Percentiles rank a stretch among this genome's conserved stretches.
Evolutionary conservation across 2,888 invertebrate genomes (phyloP).

Genomic region (Drosophila differens): DNA sequence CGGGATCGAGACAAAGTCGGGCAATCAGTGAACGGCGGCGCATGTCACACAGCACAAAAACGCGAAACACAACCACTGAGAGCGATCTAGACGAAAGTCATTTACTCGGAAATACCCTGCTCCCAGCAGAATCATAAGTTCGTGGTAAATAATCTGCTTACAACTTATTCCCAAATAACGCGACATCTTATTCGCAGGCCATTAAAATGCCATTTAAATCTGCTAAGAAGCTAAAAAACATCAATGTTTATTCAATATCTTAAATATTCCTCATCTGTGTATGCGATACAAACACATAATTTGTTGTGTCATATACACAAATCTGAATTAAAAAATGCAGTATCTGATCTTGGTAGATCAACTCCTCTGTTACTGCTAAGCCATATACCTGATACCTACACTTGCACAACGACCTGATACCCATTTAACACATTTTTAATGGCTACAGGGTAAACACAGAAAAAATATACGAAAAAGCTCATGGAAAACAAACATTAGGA

Average conservation of each 20-base stretch:
- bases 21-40: constrained; percentile 75
- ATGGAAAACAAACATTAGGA: constrained; percentile 83
- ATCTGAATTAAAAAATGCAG: not conserved
- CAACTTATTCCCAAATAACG: not conserved
- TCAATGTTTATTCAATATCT: not conserved
- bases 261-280: not conserved
- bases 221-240: not conserved
- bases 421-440: not conserved
- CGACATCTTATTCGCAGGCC: too few species aligned
- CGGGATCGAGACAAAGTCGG: constrained; percentile 41
- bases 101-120: constrained; percentile 15
- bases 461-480: constrained; percentile 54
- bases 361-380: not conserved
- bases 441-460: constrained; percentile 17
- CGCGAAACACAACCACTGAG: not conserved
- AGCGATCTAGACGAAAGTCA: not conserved
- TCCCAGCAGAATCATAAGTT: not conserved
- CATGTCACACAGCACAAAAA: constrained; percentile 67
- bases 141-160: too few species aligned
- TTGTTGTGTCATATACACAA: not conserved
- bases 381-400: not conserved
- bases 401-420: constrained; percentile 1
- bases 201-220: not conserved
- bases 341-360: not conserved
- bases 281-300: not conserved